Evolutionary conservation across 2,888 invertebrate genomes (phyloP), one percentile per base, ranked within the genome.

Genomic region (Caenorhabditis panamensis): DNA sequence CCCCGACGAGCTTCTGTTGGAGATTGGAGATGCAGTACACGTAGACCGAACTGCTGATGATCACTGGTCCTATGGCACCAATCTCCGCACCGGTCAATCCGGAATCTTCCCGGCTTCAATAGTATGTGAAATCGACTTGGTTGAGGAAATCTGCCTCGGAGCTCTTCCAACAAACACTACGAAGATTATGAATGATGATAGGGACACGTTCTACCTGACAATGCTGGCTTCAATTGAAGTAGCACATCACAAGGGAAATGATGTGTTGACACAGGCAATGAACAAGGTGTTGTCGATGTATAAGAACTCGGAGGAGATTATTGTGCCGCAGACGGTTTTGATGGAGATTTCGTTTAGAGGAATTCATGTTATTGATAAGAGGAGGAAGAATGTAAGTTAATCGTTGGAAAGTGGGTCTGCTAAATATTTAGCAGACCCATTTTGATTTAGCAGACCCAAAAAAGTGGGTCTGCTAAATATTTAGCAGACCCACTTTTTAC

Each of bases 1-100:
- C 36, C 59, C 62, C 22, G 85, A 85, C 47, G 97, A 98, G 92
- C 95, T 99, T 82, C 95, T 96, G 91, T 94, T 99, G 36, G 97
- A 98, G 92, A 96, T 97, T 76, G 98, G 98, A 0, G 98, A 98
- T 92, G 96, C 97, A 0, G 94, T 98, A 84, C 96, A 97, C 91
- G 96, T 99, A 18, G 90, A 91, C 54, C 88, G 90, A 86, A 96
- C 97, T 92, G 96, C 95, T 24, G 97, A 97, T 87, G 98, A 98
- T 92, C 93, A 96, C 82, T 98, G 98, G 98, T 96, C 96, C 92
- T 96, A 96, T 94, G 97, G 97, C 95, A 95, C 97, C 0, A 98
- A 99, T 92, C 93, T 99, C 86, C 93, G 97, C 88, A 96, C 96
- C 1, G 96, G 96, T 16, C 94, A 95, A 85, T 94, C 95, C 92